Conservation (phyloP, 2,888 invertebrate genomes). For the Drosophila pegasa region DNA sequence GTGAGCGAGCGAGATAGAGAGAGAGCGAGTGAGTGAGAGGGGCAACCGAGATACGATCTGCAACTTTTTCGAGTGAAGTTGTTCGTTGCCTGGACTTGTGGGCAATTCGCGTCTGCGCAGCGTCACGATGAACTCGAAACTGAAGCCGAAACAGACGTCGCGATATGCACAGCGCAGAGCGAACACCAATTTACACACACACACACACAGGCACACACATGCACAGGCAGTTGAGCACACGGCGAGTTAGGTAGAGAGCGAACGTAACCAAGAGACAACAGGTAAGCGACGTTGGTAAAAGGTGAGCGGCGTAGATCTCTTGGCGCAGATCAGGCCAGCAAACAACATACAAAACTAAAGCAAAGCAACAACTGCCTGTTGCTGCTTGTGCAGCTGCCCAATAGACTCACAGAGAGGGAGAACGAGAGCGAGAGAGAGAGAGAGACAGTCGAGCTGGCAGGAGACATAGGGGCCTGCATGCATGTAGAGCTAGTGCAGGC, state of each 20-base stretch:
- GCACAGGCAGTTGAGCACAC: constrained; percentile 22
- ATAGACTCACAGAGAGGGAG: constrained; percentile 25
- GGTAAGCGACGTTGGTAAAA: constrained; percentile 66
- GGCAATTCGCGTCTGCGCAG: constrained; percentile 81
- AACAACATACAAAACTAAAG: constrained; percentile 50
- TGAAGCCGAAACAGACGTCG: constrained; percentile 56
- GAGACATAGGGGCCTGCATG: constrained; percentile 33
- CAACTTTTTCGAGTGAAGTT: constrained; percentile 28
- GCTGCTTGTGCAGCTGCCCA: constrained; percentile 67
- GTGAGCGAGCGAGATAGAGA: constrained; percentile 1
- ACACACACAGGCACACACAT: constrained; percentile 13
- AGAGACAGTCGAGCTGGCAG: constrained; percentile 32
- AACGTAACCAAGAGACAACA: constrained; percentile 51
- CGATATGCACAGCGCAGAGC: constrained; percentile 33
- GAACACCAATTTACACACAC: constrained; percentile 15
- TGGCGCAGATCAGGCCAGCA: constrained; percentile 61
- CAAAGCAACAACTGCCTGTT: constrained; percentile 54
- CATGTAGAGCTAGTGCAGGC: constrained; percentile 27
- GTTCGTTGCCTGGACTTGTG: constrained; percentile 19
- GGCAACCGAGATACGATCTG: constrained; percentile 44
- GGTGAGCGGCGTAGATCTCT: constrained; percentile 64
- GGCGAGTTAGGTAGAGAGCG: constrained; percentile 45
- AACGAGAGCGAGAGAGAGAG: background rate
- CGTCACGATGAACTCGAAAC: constrained; percentile 82
- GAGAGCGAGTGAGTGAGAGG: constrained; percentile 4